Evolutionary conservation across 2,797 vertebrate genomes (phyloP).

Genomic region (Hydrocynus forskahlii): DNA sequence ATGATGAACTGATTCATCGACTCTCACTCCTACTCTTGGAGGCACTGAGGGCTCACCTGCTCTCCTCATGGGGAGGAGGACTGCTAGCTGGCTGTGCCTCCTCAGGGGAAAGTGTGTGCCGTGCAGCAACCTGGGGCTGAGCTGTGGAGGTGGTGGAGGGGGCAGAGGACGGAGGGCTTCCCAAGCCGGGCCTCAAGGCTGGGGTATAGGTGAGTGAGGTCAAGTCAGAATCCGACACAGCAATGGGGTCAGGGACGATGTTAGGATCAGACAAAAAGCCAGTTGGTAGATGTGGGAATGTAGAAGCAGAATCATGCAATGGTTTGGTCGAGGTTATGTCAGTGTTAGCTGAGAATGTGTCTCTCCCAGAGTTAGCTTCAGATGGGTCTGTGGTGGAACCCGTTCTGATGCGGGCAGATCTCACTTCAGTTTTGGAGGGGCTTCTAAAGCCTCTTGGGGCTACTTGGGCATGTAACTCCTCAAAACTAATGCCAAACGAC

Average conservation of each 20-base stretch:
- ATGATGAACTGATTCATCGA: not conserved
- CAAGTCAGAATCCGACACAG: slow-evolving; percentile 46
- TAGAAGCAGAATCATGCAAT: slow-evolving; percentile 74
- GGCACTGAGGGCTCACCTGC: slow-evolving; percentile 89
- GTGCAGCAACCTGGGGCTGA: slow-evolving; percentile 81
- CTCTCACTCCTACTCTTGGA: slow-evolving; percentile 31
- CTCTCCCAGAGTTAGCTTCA: slow-evolving; percentile 17
- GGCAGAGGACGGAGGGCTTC: slow-evolving; percentile 64
- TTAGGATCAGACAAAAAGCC: slow-evolving; percentile 61
- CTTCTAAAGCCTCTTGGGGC: slow-evolving; percentile 67
- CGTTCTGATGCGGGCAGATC: slow-evolving; percentile 55
- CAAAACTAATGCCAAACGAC: slow-evolving; percentile 64
- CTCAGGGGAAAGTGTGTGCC: slow-evolving; percentile 89
- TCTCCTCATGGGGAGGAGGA: slow-evolving; percentile 78
- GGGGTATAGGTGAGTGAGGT: slow-evolving; percentile 60
- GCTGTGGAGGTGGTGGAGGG: slow-evolving; percentile 71
- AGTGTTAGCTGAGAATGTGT: not conserved
- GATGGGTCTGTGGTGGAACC: slow-evolving; percentile 41
- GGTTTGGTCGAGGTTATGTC: not conserved
- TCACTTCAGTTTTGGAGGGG: slow-evolving; percentile 55
- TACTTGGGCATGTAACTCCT: slow-evolving; percentile 77
- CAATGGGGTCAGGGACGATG: slow-evolving; percentile 65
- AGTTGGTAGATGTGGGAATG: slow-evolving; percentile 72
- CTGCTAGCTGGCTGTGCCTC: slow-evolving; percentile 90
- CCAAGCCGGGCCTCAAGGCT: slow-evolving; percentile 66